A percentile compares a stretch with the other conserved stretches of the same genome.
Evolutionary conservation across 1,140 invertebrate genomes (phyloP).

Genomic region (Drosophila nikananu): DNA sequence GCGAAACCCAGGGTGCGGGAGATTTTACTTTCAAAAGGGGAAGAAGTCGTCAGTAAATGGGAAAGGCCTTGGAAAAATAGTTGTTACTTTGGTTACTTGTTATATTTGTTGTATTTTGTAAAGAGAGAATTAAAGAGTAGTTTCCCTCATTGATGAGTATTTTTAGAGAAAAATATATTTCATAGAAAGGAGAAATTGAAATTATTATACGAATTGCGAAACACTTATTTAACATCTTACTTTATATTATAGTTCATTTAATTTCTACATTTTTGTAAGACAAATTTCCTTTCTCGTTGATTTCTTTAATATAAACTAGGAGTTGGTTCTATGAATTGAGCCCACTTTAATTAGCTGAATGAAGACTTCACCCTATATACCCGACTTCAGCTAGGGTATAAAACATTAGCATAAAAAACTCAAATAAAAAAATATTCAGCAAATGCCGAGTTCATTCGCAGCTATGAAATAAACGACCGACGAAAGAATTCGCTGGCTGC

Average conservation of each 20-base stretch:
- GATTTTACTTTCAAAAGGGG: constrained; percentile 11
- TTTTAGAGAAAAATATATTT: no score
- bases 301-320: neutral
- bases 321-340: no score
- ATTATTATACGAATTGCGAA: no score
- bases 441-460: constrained; percentile 37
- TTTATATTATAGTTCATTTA: no score
- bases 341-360: no score
- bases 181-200: no score
- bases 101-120: neutral
- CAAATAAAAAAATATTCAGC: constrained; percentile 50
- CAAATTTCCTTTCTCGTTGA: no score
- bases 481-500: constrained; percentile 65
- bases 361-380: constrained; percentile 1
- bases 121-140: neutral
- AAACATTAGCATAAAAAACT: constrained; percentile 65
- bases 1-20: constrained; percentile 5
- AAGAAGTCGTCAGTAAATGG: neutral
- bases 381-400: constrained; percentile 23
- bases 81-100: neutral
- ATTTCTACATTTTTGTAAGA: no score
- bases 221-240: no score
- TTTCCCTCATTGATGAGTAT: neutral
- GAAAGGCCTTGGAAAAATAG: neutral
- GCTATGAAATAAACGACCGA: constrained; percentile 59